Base-by-base conservation (phyloP, 2,888 invertebrate genomes). In the Tetragonula carbonaria region DNA sequence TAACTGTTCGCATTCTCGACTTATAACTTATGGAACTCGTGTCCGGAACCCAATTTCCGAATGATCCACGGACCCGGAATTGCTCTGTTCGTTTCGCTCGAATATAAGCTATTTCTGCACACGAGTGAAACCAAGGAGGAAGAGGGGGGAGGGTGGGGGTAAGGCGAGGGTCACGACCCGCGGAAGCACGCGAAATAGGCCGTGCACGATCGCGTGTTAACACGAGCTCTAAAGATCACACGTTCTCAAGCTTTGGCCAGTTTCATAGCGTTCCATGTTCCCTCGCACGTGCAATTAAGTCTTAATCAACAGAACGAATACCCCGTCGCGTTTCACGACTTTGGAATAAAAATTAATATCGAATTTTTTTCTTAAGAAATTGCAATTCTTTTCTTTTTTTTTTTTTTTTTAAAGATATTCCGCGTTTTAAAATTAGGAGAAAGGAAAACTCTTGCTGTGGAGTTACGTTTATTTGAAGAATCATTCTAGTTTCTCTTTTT, bases 141-240 rank as follows among this genome's bases (percentile, higher is more conserved):
- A 8, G 38, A 1, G 8, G 8, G 8, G 8, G 38, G 4, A 8
- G 33, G 33, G 33, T 33, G 38, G 38, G 11, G 45, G 45, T 38
- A 2, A 55, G 16, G 53, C 55, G 16, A 45, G 55, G 84, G 70
- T 78, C 82, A 77, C 78, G 84, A 72, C 67, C 75, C 80, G 80
- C 76, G 72, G 59, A 68, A 68, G 68, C 75, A 78, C 72, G 80
- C 79, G 74, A 88, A 87, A 82, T 81, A 62, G 72, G 63, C 76
- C 81, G 74, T 28, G 78, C 57, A 57, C 23, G 62, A 76, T 87
- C 80, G 86, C 88, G 86, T 83, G 86, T 74, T 74, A 57, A 66
- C 67, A 45, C 63, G 62, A 65, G 70, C 55, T 84, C 71, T 74
- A 75, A 78, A 70, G 76, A 78, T 74, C 65, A 62, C 66, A 71